Conservation (phyloP, 1,140 invertebrate genomes). For the Aporrectodea caliginosa region DNA sequence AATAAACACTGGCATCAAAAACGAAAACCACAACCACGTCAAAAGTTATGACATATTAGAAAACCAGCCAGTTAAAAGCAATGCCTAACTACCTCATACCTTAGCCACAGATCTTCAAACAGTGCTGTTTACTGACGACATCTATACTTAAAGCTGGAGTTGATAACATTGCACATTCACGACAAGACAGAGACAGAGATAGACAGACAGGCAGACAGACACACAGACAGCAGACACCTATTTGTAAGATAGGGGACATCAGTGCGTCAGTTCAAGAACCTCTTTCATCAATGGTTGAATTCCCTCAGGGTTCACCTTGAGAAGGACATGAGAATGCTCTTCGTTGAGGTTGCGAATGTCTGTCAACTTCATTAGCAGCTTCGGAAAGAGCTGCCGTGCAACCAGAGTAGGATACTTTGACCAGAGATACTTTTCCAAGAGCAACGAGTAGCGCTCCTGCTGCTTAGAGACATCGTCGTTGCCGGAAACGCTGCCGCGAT, state of each 20-base stretch:
- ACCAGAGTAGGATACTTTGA: slow-evolving; percentile 54
- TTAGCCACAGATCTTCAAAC: no score
- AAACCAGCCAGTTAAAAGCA: no score
- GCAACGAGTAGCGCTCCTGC: slow-evolving; percentile 58
- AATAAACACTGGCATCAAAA: no score
- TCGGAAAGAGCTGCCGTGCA: slow-evolving; percentile 56
- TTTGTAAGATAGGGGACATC: background rate
- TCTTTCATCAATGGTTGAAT: slow-evolving; percentile 57
- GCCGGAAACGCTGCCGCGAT: slow-evolving; percentile 40
- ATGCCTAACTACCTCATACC: no score
- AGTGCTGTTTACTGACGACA: background rate
- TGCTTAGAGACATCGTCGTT: slow-evolving; percentile 47
- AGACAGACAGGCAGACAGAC: no score
- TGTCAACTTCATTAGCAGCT: slow-evolving; percentile 59
- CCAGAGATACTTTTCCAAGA: slow-evolving; percentile 57
- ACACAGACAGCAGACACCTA: no score
- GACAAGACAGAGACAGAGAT: no score
- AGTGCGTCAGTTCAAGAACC: slow-evolving; percentile 45
- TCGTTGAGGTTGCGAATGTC: slow-evolving; percentile 61
- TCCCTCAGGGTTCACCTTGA: slow-evolving; percentile 55
- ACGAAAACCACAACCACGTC: no score
- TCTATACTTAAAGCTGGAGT: background rate
- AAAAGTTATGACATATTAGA: no score
- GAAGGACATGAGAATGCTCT: slow-evolving; percentile 58
- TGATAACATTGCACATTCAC: background rate